Evolutionary conservation across 2,888 invertebrate species (phyloP), one percentile per base, ranked within the genome.

Genomic region (Microctonus hyperodae): DNA sequence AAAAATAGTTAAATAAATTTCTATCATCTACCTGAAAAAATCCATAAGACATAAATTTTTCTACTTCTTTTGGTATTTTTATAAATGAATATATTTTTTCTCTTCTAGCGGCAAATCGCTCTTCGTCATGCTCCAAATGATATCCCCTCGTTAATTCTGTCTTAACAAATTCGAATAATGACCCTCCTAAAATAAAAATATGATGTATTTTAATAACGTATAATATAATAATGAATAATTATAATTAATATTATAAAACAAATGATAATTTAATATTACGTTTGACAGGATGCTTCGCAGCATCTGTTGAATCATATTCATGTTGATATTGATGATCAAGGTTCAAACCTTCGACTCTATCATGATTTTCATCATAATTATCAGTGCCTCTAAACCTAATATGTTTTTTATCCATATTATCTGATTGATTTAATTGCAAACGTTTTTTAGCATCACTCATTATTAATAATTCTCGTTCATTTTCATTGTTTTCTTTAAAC

Each of bases 61-160:
- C 96, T 44, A 95, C 88, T 85, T 98, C 95, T 76, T 92, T 88
- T 1, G 99, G 96, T 81, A 98, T 96, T 86, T 93, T 93, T 87
- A 98, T 93, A 82, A 98, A 98, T 0, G 96, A 96, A 83, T 98
- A 98, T 55, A 98, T 95, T 86, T 97, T 95, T 81, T 98, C 95
- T 68, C 98, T 87, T 72, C 97, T 90, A 2, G 97, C 97, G 25
- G 95, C 93, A 85, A 95, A 98, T 60, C 96, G 90, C 80, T 95
- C 96, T 82, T 97, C 96, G 79, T 98, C 98, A 82, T 98, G 92
- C 85, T 98, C 97, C 65, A 98, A 85, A 72, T 94, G 88, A 86
- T 98, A 99, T 16, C 96, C 96, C 76, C 97, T 88, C 6, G 95
- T 96, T 75, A 98, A 86, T 85, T 98, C 98, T 59, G 94, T 90